Conservation (phyloP, 2,113 vertebrate species). For the Actenoides lindsayi region DNA sequence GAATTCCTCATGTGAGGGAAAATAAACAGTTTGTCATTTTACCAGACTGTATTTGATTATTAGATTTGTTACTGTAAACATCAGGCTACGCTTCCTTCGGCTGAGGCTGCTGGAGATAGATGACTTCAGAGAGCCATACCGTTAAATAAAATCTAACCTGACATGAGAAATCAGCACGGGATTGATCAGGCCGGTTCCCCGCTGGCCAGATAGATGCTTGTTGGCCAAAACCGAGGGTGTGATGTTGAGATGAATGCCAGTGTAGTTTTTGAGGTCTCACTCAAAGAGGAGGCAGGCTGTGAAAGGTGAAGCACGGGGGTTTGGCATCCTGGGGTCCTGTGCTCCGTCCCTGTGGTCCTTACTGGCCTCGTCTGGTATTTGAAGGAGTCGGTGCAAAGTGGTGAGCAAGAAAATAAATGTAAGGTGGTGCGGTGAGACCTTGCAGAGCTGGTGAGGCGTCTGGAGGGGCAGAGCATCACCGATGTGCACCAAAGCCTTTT, state of each 20-base stretch:
- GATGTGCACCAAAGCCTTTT: not conserved
- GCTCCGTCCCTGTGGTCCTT: not conserved
- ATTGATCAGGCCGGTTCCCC: not conserved
- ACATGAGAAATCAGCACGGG: not conserved
- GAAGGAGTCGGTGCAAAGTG: not conserved
- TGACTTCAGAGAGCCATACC: not conserved
- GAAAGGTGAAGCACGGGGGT: fast-evolving
- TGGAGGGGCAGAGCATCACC: not conserved
- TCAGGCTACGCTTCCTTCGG: not conserved
- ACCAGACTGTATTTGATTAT: not conserved
- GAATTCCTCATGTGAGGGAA: conserved; percentile 39
- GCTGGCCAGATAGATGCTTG: not conserved
- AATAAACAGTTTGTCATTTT: conserved; percentile 39
- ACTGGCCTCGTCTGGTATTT: not conserved
- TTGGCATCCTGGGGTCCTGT: not conserved
- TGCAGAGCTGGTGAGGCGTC: not conserved
- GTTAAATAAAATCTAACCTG: not conserved
- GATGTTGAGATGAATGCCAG: not conserved
- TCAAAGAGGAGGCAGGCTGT: not conserved
- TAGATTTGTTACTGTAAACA: conserved; percentile 35
- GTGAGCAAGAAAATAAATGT: not conserved
- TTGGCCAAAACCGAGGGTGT: not conserved
- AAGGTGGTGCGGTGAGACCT: too few species aligned
- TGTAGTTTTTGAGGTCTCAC: not conserved
- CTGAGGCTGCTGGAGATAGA: not conserved